Evolutionary conservation across 2,113 vertebrate genomes (phyloP), one percentile per base, ranked within the genome.

Genomic region (Dermatemys mawii): DNA sequence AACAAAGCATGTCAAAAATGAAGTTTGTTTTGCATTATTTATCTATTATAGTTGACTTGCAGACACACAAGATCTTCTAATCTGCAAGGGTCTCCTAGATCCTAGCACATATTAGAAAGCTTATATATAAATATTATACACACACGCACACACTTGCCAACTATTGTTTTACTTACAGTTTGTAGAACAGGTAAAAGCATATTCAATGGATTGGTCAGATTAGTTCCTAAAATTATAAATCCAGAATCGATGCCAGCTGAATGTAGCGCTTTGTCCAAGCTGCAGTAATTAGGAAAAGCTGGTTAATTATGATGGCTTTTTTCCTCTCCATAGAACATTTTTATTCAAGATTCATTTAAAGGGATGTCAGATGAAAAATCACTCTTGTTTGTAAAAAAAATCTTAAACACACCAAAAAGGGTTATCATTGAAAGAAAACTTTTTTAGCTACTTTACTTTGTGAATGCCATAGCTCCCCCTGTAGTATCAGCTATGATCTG

Each of bases 151-250:
- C 0, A 1, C 12, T 2, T 1, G 26, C 13, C 29, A 88, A 3
- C 11, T 29, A 8, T 16, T n/a, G 80, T 48, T 83, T 81, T 94
- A 98, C 99, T 99, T 96, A 99, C 99, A 82, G 98, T 99, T 94
- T 99, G 99, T 78, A 99, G 97, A 91, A 98, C 92, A 96, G 99
- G 98, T 92, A 99, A 97, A 85, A 99, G 98, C 98, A 99, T 99
- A 98, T 99, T 99, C 94, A 99, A 94, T 48, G 99, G 99, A 97
- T 99, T 99, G 89, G 98, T 99, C 80, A 99, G 96, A 97, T 99
- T 99, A 95, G 99, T 99, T 97, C 99, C 99, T 96, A 99, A 99
- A 94, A 99, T 98, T 93, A 99, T 98, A 97, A 99, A 99, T 87
- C 99, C 99, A 14, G 99, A 99, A 96, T 98, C 98, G 85, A 99